Conservation (phyloP, 2,113 vertebrate species). For the Nibea coibor region DNA sequence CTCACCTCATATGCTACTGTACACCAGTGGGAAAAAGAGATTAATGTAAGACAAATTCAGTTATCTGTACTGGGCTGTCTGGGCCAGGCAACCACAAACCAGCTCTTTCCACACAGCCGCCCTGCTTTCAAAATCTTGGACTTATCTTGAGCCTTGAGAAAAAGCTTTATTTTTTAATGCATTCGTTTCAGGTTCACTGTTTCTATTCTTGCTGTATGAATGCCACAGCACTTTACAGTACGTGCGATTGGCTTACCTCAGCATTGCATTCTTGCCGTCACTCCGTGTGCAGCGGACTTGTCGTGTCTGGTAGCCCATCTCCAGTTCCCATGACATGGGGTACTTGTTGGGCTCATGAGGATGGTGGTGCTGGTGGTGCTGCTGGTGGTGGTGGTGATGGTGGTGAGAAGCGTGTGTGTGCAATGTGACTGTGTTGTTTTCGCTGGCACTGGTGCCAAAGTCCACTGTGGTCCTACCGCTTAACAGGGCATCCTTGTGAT, state of each 20-base stretch:
- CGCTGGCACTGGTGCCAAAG: slow-evolving; percentile 81
- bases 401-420: slow-evolving; percentile 69
- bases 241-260: slow-evolving; percentile 88
- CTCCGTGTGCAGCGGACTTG: slow-evolving; percentile 90
- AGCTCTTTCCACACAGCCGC: slow-evolving; percentile 32
- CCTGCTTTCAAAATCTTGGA: slow-evolving; percentile 46
- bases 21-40: slow-evolving; percentile 38
- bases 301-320: slow-evolving; percentile 92
- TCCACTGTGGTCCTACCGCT: slow-evolving; percentile 83
- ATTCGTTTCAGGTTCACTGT: neutral
- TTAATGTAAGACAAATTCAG: slow-evolving; percentile 48
- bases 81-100: neutral
- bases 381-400: slow-evolving; percentile 59
- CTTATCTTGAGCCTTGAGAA: slow-evolving; percentile 36
- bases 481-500: slow-evolving; percentile 81
- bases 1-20: slow-evolving; percentile 9
- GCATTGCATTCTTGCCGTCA: slow-evolving; percentile 86
- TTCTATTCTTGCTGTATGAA: slow-evolving; percentile 31
- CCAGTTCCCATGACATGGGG: slow-evolving; percentile 80
- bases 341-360: slow-evolving; percentile 67
- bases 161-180: slow-evolving; percentile 18
- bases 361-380: slow-evolving; percentile 65
- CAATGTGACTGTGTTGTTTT: slow-evolving; percentile 78
- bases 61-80: slow-evolving; percentile 26
- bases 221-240: neutral